Percentiles rank a stretch among this genome's conserved stretches.
Evolutionary conservation across 1,140 invertebrate species (phyloP).

Genomic region (Drosophila orosa): DNA sequence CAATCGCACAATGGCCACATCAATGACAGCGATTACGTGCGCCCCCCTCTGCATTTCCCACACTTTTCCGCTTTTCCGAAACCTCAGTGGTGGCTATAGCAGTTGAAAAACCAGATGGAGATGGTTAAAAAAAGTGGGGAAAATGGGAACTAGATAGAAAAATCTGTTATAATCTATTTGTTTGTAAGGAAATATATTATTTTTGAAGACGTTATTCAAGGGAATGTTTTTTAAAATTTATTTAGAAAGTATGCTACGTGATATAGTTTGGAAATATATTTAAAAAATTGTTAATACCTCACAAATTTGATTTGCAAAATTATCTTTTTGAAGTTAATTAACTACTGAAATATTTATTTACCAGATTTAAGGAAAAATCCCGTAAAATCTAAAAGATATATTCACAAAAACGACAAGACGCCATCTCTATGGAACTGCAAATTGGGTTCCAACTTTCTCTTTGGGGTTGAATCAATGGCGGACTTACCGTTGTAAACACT

Average conservation of each 20-base stretch:
- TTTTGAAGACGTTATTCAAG: background rate
- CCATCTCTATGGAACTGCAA: background rate
- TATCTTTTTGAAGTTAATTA: too few species aligned
- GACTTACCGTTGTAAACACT: conserved; percentile 88
- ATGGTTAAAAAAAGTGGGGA: background rate
- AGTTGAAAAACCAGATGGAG: background rate
- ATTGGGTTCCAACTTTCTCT: background rate
- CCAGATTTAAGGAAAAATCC: rapidly evolving
- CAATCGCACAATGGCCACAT: conserved; percentile 60
- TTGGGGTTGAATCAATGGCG: background rate
- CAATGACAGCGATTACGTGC: conserved; percentile 60
- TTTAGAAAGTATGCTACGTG: background rate
- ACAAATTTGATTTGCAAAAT: background rate
- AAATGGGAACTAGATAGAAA: background rate
- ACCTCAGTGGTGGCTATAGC: background rate
- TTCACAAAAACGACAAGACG: background rate
- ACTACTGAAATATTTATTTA: background rate
- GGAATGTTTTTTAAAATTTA: background rate
- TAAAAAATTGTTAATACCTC: background rate
- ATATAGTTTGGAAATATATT: background rate
- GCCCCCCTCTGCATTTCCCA: conserved; percentile 6
- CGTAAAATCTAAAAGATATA: too few species aligned
- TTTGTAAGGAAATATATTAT: background rate
- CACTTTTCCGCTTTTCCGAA: conserved; percentile 21
- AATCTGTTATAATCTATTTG: background rate